These are phyloP conservation scores for Atta colombica DNA, from an alignment of 1,140 invertebrate genomes.

Conservation along the genomic window DNA sequence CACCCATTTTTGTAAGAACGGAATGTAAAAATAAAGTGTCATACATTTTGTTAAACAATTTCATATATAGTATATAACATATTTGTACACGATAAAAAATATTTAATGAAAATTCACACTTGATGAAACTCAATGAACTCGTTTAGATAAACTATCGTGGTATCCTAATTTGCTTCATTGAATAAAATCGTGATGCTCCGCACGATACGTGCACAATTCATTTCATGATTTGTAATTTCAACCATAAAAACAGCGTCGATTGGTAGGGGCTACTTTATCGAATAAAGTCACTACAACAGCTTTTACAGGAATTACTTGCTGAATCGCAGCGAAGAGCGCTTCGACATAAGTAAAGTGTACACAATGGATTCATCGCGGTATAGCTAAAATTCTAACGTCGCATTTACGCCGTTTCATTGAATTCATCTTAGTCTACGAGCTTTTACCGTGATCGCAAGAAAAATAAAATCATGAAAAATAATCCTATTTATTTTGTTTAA, in stretches of 20 bases:
- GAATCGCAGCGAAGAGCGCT: slow-evolving; percentile 49
- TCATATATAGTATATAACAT: not conserved
- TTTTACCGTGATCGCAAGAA: slow-evolving; percentile 41
- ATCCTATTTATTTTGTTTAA: slow-evolving; percentile 55
- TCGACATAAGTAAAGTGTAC: slow-evolving; percentile 56
- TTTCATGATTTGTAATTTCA: not conserved
- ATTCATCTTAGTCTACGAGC: slow-evolving; percentile 41
- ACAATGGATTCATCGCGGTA: slow-evolving; percentile 53
- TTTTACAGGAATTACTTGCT: slow-evolving; percentile 67
- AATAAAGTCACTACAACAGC: slow-evolving; percentile 77
- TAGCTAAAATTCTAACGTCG: slow-evolving; percentile 29
- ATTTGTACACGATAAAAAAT: not conserved
- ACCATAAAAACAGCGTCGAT: slow-evolving; percentile 15
- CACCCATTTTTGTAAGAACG: not conserved
- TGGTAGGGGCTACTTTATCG: slow-evolving; percentile 50
- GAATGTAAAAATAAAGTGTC: not conserved
- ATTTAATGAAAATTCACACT: slow-evolving; percentile 28
- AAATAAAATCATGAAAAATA: slow-evolving; percentile 42
- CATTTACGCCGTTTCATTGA: slow-evolving; percentile 17
- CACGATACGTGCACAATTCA: slow-evolving; percentile 3
- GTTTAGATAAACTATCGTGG: slow-evolving; percentile 28
- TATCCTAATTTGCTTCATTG: slow-evolving; percentile 36
- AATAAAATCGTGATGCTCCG: slow-evolving; percentile 45
- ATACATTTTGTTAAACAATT: not conserved
- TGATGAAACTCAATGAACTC: slow-evolving; percentile 11